Evolutionary conservation across 2,797 vertebrate species (phyloP).

Genomic region (Tenualosa ilisha): DNA sequence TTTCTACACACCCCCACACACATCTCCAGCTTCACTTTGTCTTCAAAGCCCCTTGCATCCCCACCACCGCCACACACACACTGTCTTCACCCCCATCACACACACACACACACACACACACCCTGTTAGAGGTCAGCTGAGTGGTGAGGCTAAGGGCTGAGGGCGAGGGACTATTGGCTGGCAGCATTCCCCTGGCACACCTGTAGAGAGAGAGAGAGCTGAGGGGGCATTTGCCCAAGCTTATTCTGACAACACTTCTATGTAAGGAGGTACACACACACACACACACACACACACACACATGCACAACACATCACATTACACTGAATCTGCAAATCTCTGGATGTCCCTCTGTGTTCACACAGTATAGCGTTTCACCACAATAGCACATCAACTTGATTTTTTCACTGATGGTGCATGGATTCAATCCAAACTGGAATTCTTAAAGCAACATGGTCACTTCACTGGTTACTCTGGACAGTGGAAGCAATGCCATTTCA

Average conservation of each 20-base stretch:
- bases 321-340: no score
- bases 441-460: not conserved
- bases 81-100: slow-evolving; percentile 27
- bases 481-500: not conserved
- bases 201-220: no score
- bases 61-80: slow-evolving; percentile 24
- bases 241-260: no score
- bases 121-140: not conserved
- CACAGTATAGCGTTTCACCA: not conserved
- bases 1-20: not conserved
- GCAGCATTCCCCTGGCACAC: no score
- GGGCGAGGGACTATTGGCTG: no score
- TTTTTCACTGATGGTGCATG: not conserved
- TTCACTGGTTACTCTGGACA: not conserved
- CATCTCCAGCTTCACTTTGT: slow-evolving; percentile 53
- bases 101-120: not conserved
- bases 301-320: not conserved
- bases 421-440: not conserved
- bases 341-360: not conserved
- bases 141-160: no score
- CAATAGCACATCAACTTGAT: not conserved
- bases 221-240: no score
- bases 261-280: not conserved
- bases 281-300: slow-evolving; percentile 14
- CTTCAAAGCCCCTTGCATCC: slow-evolving; percentile 49